Base-by-base conservation (phyloP, 2,113 vertebrate species). In the Ursus arctos region DNA sequence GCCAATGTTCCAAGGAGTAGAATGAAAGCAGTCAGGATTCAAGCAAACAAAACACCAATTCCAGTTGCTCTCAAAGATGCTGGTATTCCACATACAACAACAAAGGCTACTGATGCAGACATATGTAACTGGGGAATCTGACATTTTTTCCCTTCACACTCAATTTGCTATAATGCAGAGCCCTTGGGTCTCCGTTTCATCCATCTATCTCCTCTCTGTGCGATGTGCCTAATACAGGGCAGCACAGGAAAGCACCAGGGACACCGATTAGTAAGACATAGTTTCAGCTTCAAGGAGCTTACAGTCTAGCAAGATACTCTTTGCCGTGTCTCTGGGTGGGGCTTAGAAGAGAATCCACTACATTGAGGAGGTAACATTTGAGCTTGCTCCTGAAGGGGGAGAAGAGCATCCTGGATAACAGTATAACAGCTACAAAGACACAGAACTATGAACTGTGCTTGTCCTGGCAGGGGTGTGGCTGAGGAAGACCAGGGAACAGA, bases 1-100 rank as follows among this genome's bases (percentile, higher is more conserved):
- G 96, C 94, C 95, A 98, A 71, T 97, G 96, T 97, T 90, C 85
- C 81, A 97, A 96, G 0, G 33, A 97, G 72, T 9, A 94, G 96
- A 98, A 97, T 21, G 84, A 95, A 97, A 96, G 92, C 92, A 95
- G 69, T 76, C 91, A 49, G 67, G 85, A 84, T 31, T 74, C 69
- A 63, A 89, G 63, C 47, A 92, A 89, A 89, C 81, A 97, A 97
- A 97, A 98, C 61, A 40, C 80, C 28, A 82, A 94, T 98, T 76
- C 85, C 95, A 98, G 92, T 59, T 92, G 53, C 4, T 10, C 55
- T 91, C 69, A 98, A 96, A 93, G 80, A 96, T 96, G 91, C 59
- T 0, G 2, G 53, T 49, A 91, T 40, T 85, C 74, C 51, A 18
- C 55, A 89, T 26, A 1, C 77, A 74, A 12, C 3, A 63, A 94